Percentiles rank a stretch among this genome's conserved stretches.
Conservation (phyloP, 35 echinoderm and acorn worm genomes). For the Holothuria glaberrima region DNA sequence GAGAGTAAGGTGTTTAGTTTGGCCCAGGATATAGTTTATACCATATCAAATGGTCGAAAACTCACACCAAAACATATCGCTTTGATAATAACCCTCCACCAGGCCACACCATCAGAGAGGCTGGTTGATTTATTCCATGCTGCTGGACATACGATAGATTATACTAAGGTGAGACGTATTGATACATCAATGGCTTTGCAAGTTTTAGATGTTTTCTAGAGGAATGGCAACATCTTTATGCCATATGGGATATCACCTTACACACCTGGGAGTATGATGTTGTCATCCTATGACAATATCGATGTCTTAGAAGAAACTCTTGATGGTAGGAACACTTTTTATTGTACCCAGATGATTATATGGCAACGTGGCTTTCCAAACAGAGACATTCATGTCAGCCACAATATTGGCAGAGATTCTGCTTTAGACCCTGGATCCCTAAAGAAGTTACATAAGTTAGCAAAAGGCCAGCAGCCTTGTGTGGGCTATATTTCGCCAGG, state of each 20-base stretch:
- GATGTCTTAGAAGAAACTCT: background rate
- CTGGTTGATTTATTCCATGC: conserved; percentile 6
- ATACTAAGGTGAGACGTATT: background rate
- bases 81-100: background rate
- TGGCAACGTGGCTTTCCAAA: background rate
- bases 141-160: background rate
- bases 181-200: background rate
- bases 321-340: background rate
- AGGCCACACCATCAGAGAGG: conserved; percentile 18
- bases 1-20: background rate
- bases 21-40: conserved; percentile 13
- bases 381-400: background rate
- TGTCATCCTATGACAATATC: background rate
- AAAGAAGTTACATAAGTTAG: background rate
- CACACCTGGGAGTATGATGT: background rate
- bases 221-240: background rate
- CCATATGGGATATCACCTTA: background rate
- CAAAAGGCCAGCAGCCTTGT: background rate
- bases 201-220: background rate
- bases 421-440: background rate
- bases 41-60: background rate
- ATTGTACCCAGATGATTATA: background rate
- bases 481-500: background rate
- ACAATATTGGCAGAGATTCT: background rate
- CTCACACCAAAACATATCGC: conserved; percentile 22